Evolutionary conservation across 2,888 invertebrate genomes (phyloP).

Genomic region (Fragum whitleyi): DNA sequence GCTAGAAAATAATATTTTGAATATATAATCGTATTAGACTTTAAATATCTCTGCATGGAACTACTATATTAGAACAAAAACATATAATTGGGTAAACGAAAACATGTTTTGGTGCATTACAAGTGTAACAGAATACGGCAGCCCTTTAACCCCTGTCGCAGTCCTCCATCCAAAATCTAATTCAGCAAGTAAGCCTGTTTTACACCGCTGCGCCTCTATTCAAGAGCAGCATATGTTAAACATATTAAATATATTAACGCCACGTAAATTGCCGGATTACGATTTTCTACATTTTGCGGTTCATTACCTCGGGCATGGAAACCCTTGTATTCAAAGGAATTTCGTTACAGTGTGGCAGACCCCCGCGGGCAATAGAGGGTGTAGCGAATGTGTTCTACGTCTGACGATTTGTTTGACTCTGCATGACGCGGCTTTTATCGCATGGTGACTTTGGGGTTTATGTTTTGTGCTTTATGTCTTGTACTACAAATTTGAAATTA

Average conservation of each 20-base stretch:
- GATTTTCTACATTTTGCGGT: slow-evolving; percentile 25
- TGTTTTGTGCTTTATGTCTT: not conserved
- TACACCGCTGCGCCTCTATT: slow-evolving; percentile 14
- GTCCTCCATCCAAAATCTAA: no score
- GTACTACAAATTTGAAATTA: slow-evolving; percentile 11
- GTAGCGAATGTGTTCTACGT: not conserved
- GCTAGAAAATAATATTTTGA: no score
- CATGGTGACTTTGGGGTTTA: not conserved
- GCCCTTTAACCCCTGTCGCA: no score
- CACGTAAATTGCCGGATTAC: slow-evolving; percentile 24
- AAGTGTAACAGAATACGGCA: no score
- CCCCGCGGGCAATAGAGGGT: not conserved
- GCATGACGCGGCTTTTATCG: slow-evolving; percentile 11
- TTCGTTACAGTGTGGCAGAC: slow-evolving; percentile 3
- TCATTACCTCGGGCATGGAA: slow-evolving; percentile 12
- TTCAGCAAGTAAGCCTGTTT: slow-evolving; percentile 19
- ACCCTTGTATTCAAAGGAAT: slow-evolving; percentile 20
- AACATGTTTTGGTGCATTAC: no score
- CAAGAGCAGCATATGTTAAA: slow-evolving; percentile 26
- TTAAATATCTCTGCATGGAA: no score
- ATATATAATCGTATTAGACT: no score
- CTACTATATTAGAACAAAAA: no score
- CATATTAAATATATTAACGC: slow-evolving; percentile 24
- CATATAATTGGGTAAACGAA: no score
- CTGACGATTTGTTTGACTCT: slow-evolving; percentile 10